Evolutionary conservation across 2,797 vertebrate genomes (phyloP).

Genomic region (Paramormyrops hopkinsi): DNA sequence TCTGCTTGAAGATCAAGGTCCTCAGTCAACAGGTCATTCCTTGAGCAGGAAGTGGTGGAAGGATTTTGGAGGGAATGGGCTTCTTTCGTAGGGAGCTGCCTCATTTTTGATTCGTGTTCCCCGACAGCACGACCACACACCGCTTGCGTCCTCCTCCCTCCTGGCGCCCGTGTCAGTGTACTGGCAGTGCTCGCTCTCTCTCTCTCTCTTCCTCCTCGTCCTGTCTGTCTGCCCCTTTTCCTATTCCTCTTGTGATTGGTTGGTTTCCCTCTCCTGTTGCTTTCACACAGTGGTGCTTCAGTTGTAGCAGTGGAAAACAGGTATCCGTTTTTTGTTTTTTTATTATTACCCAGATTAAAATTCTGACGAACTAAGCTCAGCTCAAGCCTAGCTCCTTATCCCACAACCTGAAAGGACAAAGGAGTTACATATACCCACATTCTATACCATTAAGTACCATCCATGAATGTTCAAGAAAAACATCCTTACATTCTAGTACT

Average conservation of each 20-base stretch:
- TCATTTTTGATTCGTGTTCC: constrained; percentile 51
- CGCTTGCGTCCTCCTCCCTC: constrained; percentile 57
- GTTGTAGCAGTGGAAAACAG: constrained; percentile 99
- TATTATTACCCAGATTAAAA: constrained; percentile 99
- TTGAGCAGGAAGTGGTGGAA: constrained; percentile 44
- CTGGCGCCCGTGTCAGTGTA: constrained; percentile 49
- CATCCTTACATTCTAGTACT: constrained; percentile 92
- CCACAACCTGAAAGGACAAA: constrained; percentile 70
- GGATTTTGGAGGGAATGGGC: constrained; percentile 53
- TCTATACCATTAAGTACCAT: not conserved
- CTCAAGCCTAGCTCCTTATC: constrained; percentile 92
- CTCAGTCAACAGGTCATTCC: constrained; percentile 52
- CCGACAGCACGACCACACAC: constrained; percentile 68
- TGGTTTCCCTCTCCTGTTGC: constrained; percentile 90
- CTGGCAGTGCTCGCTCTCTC: constrained; percentile 57
- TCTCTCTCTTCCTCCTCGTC: constrained; percentile 38
- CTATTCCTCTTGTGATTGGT: constrained; percentile 77
- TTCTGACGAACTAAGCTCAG: constrained; percentile 98
- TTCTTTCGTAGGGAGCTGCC: constrained; percentile 50
- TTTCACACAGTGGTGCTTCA: constrained; percentile 98
- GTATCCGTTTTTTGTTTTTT: constrained; percentile 99
- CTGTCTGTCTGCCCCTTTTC: constrained; percentile 35
- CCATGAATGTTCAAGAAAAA: not conserved
- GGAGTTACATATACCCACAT: constrained; percentile 7
- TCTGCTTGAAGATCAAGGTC: constrained; percentile 51